These are phyloP conservation scores for Prionailurus viverrinus DNA, from an alignment of 2,113 vertebrate species.

Conservation along the genomic window DNA sequence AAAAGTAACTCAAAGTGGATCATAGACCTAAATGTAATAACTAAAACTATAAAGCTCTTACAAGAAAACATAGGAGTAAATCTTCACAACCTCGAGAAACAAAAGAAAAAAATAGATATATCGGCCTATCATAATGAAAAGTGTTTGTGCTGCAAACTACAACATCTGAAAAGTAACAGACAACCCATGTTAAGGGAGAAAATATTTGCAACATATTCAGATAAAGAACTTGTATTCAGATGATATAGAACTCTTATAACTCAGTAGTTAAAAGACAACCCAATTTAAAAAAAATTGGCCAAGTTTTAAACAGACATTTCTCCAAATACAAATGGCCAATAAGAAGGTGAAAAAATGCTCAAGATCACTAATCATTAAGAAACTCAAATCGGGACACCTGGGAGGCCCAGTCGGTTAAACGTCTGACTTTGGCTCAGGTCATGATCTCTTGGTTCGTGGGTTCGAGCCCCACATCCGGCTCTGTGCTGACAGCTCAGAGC, in stretches of 20 bases:
- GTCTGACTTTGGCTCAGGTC: too few relatives aligned
- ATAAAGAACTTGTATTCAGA: neutral
- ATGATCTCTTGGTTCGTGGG: too few relatives aligned
- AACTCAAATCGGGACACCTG: neutral
- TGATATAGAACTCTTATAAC: neutral
- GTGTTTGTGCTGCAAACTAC: neutral
- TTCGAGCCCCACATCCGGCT: too few relatives aligned
- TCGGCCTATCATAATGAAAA: neutral
- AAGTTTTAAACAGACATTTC: neutral
- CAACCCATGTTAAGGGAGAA: neutral
- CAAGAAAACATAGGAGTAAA: neutral
- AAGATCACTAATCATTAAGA: neutral
- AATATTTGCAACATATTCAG: slow-evolving; percentile 20
- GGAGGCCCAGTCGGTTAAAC: too few relatives aligned
- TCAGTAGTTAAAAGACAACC: neutral
- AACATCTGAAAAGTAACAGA: neutral
- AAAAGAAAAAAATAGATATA: slow-evolving; percentile 31
- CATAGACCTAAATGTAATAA: neutral
- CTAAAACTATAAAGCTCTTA: neutral
- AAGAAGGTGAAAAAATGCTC: neutral
- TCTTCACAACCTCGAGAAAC: neutral
- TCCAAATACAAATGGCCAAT: neutral
- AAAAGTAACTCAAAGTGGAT: slow-evolving; percentile 36
- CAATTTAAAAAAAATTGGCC: neutral
- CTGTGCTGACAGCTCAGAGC: too few relatives aligned